phyloP scores from a whole-genome alignment of 1,140 invertebrate species.

The Muscidifurax raptorellus region DNA sequence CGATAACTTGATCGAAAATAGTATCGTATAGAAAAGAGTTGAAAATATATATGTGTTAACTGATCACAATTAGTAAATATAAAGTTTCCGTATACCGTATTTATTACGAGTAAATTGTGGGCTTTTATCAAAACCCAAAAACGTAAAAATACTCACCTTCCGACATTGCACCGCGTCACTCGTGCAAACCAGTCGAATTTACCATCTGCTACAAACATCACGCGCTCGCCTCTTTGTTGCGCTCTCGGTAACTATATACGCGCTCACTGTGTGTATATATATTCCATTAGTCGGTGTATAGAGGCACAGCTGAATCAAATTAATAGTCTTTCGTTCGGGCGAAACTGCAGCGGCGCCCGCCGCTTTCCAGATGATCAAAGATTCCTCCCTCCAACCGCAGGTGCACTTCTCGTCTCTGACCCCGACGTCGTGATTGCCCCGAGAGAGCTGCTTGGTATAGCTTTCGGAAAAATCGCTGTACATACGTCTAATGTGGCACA shows the following conservation, averaged over 20 bases:
- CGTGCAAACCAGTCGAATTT: not conserved
- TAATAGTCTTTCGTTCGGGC: conserved; percentile 13
- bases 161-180: not conserved
- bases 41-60: too few species aligned
- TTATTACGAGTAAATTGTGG: too few species aligned
- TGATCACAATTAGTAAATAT: too few species aligned
- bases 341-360: not conserved
- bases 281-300: not conserved
- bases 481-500: not conserved
- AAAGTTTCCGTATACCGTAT: too few species aligned
- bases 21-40: not conserved
- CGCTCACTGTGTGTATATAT: not conserved
- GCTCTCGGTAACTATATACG: not conserved
- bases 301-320: conserved; percentile 11
- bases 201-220: not conserved
- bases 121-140: too few species aligned
- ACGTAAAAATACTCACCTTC: not conserved
- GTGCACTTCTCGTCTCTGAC: not conserved
- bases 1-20: not conserved
- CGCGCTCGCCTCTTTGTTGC: not conserved
- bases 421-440: not conserved
- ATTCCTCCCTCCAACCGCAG: not conserved
- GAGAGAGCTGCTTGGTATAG: not conserved
- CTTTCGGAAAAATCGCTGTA: not conserved
- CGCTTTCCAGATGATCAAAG: conserved; percentile 36